A percentile compares a stretch with the other conserved stretches of the same genome.
phyloP scores from a whole-genome alignment of 2,888 invertebrate genomes.

The Harpagoxenus sublaevis region DNA sequence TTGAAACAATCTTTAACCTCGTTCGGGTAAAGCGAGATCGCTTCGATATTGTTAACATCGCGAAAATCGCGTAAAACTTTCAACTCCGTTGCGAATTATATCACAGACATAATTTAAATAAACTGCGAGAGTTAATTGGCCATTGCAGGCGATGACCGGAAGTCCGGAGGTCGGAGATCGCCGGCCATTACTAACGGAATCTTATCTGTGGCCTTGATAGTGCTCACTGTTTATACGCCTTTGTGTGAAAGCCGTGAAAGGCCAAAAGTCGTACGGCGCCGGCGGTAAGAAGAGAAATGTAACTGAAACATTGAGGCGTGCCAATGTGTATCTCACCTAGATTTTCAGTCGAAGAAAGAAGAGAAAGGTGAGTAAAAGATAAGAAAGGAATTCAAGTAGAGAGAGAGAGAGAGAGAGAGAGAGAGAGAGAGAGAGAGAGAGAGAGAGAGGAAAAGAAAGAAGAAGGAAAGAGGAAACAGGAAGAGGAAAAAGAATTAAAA shows the following conservation, averaged over 20 bases:
- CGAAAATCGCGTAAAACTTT: not conserved
- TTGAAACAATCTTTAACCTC: not conserved
- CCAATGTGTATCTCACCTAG: not conserved
- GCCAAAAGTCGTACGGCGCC: constrained; percentile 21
- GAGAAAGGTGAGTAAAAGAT: not conserved
- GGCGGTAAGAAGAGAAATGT: not conserved
- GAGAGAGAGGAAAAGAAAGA: not conserved
- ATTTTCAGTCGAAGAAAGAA: not conserved
- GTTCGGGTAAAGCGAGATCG: not conserved
- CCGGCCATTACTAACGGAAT: constrained; percentile 31
- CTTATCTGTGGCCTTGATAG: constrained; percentile 65
- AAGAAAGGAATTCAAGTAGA: not conserved
- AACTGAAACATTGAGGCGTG: not conserved
- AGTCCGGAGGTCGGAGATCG: constrained; percentile 60
- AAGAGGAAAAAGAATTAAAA: not conserved
- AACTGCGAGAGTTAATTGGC: constrained; percentile 34
- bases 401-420: not conserved
- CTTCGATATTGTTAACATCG: not conserved
- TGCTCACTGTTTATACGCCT: constrained; percentile 10
- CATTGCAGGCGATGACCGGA: constrained; percentile 69
- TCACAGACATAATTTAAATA: constrained; percentile 62
- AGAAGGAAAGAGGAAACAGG: not conserved
- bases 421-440: not conserved
- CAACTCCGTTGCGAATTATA: constrained; percentile 65
- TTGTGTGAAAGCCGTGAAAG: constrained; percentile 22